Percentiles rank a stretch among this genome's conserved stretches.
Evolutionary conservation across 2,113 vertebrate genomes (phyloP).

Genomic region (Lampris incognitus): DNA sequence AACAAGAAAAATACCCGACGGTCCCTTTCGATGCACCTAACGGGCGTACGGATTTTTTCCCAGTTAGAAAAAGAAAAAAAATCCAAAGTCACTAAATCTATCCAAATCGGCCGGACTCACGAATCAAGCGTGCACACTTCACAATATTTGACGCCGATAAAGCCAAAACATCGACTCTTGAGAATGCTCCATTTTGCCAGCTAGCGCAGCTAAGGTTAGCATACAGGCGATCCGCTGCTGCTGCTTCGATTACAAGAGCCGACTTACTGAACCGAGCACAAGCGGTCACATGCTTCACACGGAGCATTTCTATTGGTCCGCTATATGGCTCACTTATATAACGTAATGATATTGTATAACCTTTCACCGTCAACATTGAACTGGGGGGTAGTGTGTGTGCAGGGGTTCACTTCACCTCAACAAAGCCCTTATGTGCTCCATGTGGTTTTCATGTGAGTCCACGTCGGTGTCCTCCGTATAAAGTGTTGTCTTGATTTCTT

Average conservation of each 20-base stretch:
- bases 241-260: slow-evolving; percentile 21
- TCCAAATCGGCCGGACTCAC: background rate
- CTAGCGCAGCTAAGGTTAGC: slow-evolving; percentile 47
- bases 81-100: background rate
- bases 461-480: background rate
- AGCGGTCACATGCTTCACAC: slow-evolving; percentile 50
- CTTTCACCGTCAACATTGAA: background rate
- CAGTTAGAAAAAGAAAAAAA: too few relatives aligned
- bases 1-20: too few relatives aligned
- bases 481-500: too few relatives aligned
- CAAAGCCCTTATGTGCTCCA: too few relatives aligned
- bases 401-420: background rate
- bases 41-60: too few relatives aligned
- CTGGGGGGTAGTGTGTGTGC: background rate
- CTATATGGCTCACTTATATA: slow-evolving; percentile 82
- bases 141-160: background rate
- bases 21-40: too few relatives aligned
- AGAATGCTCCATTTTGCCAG: slow-evolving; percentile 26
- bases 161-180: background rate
- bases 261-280: slow-evolving; percentile 18
- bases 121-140: background rate
- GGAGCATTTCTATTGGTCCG: slow-evolving; percentile 46
- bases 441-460: too few relatives aligned
- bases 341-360: slow-evolving; percentile 78
- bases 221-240: slow-evolving; percentile 7